phyloP scores from a whole-genome alignment of 2,888 invertebrate species.

The Phortica magna region DNA sequence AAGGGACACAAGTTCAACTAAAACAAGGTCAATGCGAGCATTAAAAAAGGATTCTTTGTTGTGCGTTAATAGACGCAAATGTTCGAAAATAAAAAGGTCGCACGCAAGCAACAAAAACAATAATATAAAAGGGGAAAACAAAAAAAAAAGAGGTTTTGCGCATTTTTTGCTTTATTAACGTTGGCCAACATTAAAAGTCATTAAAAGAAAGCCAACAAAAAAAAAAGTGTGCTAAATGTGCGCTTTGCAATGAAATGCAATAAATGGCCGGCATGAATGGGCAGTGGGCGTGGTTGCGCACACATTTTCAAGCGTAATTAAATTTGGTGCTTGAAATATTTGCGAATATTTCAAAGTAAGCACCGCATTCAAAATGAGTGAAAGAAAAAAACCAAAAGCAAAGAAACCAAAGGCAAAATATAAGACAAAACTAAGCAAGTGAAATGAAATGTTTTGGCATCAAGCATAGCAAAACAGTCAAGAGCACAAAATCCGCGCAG shows the following conservation, averaged over 20 bases:
- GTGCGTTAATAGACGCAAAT: conserved; percentile 15
- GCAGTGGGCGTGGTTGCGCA: not conserved
- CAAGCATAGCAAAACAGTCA: too few species aligned
- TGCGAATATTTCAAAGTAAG: conserved; percentile 19
- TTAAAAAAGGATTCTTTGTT: conserved; percentile 26
- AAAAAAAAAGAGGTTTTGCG: not conserved
- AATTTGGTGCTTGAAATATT: conserved; percentile 25
- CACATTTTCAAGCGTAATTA: conserved; percentile 22
- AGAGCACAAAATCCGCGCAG: too few species aligned
- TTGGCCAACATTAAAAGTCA: conserved; percentile 18
- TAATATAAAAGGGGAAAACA: not conserved
- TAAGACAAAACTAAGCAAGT: not conserved
- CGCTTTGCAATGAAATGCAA: conserved; percentile 26
- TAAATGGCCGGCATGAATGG: not conserved
- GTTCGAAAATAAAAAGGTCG: too few species aligned
- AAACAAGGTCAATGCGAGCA: conserved; percentile 27
- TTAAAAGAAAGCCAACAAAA: not conserved
- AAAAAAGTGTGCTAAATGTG: not conserved
- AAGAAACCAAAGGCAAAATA: not conserved
- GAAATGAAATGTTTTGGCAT: not conserved
- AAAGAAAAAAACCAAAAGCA: not conserved
- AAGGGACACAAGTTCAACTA: conserved; percentile 5
- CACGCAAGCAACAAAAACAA: not conserved
- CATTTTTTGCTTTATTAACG: not conserved
- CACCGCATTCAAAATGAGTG: conserved; percentile 1